Base-by-base conservation (phyloP, 1,140 invertebrate genomes). In the Drosophila triauraria region DNA sequence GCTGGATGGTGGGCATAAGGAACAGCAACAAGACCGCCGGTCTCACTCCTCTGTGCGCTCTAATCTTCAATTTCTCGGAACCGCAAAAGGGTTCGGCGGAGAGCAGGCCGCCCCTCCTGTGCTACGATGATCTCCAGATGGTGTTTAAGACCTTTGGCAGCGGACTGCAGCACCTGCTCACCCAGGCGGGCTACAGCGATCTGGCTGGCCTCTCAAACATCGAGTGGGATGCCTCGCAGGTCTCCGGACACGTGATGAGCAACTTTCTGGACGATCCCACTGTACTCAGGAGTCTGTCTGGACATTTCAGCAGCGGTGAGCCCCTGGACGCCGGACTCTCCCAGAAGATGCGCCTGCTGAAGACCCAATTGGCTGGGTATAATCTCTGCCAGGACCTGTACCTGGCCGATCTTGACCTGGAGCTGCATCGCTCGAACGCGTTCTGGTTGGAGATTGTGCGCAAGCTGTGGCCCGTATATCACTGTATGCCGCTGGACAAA, bases 71-170 rank as follows among this genome's bases (percentile, higher is more conserved):
- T 93, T 97, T 98, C 81, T 93, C 95, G 72, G 93, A 95, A 12
- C 67, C 61, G 10, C 9, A n/a, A 7, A 12, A 9, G 2, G 58
- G 20, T 17, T 95, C 95, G 2, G 93, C 94, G 12, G 93, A 94
- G n/a, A 95, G 95, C 6, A 95, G 95, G 85, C 96, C 96, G 2
- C 95, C 96, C 0, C 93, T 98, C 20, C 93, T 99, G 17, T 94
- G 94, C 2, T 96, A 97, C 78, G 94, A 94, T 44, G 97, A 98
- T 83, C 95, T 99, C 0, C 93, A 95, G 27, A 93, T 94, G 25
- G 90, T 99, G 6, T 98, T 98, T 87, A 94, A 95, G 83, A 96
- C 96, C 94, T 98, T 99, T 93, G 98, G 98, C 6, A 95, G 96
- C 78, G 94, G 95, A 1, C 93, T 99, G 9, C 96, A 98, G 80